A percentile compares a stretch with the other conserved stretches of the same genome.
phyloP scores from a whole-genome alignment of 2,888 invertebrate species.

The Tetanocera ferruginea region DNA sequence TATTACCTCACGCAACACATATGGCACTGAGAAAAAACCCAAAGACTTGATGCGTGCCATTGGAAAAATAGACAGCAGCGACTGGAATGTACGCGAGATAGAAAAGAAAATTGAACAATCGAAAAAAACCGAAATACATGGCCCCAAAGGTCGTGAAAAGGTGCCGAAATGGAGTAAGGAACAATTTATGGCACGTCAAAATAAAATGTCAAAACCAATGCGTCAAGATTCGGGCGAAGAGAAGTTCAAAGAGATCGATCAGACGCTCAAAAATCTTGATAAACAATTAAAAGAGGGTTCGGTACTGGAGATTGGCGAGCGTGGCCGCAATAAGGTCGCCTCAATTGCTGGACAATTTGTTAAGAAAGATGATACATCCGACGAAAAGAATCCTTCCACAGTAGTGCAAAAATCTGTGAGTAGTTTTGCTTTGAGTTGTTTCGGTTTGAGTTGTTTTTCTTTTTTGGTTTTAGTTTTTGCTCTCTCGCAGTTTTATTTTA shows the following conservation, averaged over 20 bases:
- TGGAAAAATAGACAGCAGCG: conserved; percentile 88
- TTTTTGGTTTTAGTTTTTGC: background rate
- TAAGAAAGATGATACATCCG: conserved; percentile 68
- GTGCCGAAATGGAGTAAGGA: conserved; percentile 94
- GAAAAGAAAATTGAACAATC: conserved; percentile 85
- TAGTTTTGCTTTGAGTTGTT: conserved; percentile 54
- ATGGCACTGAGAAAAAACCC: conserved; percentile 80
- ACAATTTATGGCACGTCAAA: conserved; percentile 78
- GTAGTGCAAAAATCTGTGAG: conserved; percentile 70
- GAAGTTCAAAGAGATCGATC: conserved; percentile 81
- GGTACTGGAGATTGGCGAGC: conserved; percentile 75
- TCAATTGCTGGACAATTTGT: conserved; percentile 86
- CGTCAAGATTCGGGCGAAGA: conserved; percentile 73
- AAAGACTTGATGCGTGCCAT: conserved; percentile 89
- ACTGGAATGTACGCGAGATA: conserved; percentile 93
- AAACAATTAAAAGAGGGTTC: conserved; percentile 84
- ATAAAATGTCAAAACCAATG: conserved; percentile 78
- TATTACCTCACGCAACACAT: conserved; percentile 74
- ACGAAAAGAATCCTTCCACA: conserved; percentile 63
- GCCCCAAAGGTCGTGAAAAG: conserved; percentile 74
- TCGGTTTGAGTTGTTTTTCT: conserved; percentile 19
- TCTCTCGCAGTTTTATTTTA: background rate
- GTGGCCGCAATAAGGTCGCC: conserved; percentile 83
- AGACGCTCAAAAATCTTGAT: conserved; percentile 79
- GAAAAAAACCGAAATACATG: conserved; percentile 68